These are phyloP conservation scores for Osmerus mordax DNA, from an alignment of 2,113 vertebrate genomes.

Conservation along the genomic window DNA sequence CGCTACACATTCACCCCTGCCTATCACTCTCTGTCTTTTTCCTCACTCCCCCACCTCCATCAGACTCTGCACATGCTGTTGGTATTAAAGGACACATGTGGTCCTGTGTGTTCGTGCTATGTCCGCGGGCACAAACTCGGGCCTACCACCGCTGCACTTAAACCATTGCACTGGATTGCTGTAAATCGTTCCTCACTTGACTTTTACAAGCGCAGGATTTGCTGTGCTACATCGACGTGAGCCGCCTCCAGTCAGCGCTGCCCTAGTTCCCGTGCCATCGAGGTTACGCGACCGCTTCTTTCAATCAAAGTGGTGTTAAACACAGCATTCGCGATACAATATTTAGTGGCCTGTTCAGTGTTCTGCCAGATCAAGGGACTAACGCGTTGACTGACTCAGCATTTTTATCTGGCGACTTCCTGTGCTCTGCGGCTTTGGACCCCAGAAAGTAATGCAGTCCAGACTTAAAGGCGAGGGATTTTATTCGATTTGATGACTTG, in stretches of 20 bases:
- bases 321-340: too few species aligned
- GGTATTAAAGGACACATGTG: slow-evolving; percentile 44
- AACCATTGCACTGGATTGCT: slow-evolving; percentile 20
- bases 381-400: too few species aligned
- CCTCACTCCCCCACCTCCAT: neutral
- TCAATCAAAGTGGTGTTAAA: neutral
- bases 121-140: slow-evolving; percentile 33
- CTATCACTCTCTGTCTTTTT: slow-evolving; percentile 15
- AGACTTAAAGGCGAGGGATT: too few species aligned
- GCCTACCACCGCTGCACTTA: slow-evolving; percentile 19
- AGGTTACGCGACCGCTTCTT: slow-evolving; percentile 3
- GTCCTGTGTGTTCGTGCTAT: slow-evolving; percentile 37
- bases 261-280: neutral
- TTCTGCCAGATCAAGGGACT: too few species aligned
- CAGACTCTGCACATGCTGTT: slow-evolving; percentile 33
- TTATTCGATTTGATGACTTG: too few species aligned
- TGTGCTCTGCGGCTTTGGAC: slow-evolving; percentile 9
- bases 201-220: slow-evolving; percentile 16
- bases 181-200: slow-evolving; percentile 23
- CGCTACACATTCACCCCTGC: neutral
- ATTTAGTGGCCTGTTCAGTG: too few species aligned
- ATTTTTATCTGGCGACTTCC: too few species aligned
- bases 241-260: slow-evolving; percentile 8
- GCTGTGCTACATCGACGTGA: neutral
- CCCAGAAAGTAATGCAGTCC: neutral